Evolutionary conservation across 2,888 invertebrate species (phyloP).

Genomic region (Nasonia oneida): DNA sequence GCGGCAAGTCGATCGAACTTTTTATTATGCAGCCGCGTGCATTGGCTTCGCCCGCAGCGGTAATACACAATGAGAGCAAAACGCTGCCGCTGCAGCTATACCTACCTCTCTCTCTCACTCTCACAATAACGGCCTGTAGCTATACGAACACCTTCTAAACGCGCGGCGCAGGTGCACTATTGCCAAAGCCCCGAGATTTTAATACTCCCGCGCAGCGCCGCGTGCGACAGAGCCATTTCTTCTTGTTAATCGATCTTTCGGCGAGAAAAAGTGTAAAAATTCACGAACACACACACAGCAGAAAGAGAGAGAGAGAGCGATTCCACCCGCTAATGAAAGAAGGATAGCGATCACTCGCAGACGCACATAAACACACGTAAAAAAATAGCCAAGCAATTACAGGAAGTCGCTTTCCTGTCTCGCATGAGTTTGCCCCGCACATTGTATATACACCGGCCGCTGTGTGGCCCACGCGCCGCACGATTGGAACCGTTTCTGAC

Average conservation of each 20-base stretch:
- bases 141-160: background rate
- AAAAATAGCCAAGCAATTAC: slow-evolving; percentile 24
- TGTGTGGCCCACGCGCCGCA: background rate
- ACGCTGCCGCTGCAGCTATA: background rate
- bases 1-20: slow-evolving; percentile 26
- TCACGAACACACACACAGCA: background rate
- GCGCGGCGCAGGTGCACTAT: slow-evolving; percentile 7
- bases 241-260: background rate
- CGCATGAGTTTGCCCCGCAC: background rate
- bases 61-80: slow-evolving; percentile 41
- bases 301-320: background rate
- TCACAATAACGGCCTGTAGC: background rate
- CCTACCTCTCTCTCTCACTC: background rate
- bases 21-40: slow-evolving; percentile 44
- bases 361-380: background rate
- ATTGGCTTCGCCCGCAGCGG: slow-evolving; percentile 33
- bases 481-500: background rate
- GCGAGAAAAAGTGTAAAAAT: background rate
- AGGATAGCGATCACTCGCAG: slow-evolving; percentile 16
- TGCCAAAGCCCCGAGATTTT: slow-evolving; percentile 35
- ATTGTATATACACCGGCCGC: background rate
- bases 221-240: background rate
- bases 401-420: slow-evolving; percentile 48
- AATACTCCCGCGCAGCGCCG: background rate
- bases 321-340: slow-evolving; percentile 24